A percentile compares a stretch with the other conserved stretches of the same genome.
Evolutionary conservation across 2,888 invertebrate genomes (phyloP).

Genomic region (Podabrus alpinus): DNA sequence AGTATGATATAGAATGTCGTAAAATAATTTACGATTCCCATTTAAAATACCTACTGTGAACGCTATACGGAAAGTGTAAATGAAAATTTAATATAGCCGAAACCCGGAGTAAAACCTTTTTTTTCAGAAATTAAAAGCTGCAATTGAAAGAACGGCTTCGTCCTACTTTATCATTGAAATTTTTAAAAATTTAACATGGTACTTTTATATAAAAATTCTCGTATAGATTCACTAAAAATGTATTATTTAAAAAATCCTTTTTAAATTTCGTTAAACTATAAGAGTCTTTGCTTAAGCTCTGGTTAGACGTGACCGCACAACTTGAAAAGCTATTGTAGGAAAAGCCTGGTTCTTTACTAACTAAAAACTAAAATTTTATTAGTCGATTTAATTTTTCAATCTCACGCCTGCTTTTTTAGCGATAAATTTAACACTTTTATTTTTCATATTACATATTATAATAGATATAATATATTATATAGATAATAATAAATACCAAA

Average conservation of each 20-base stretch:
- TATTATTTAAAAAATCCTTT: too few species aligned
- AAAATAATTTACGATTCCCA: slow-evolving; percentile 11
- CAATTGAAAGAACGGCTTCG: background rate
- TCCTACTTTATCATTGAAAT: background rate
- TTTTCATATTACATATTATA: too few species aligned
- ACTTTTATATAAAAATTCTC: background rate
- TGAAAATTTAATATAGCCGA: slow-evolving; percentile 8
- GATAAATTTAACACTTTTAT: background rate
- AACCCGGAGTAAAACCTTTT: background rate
- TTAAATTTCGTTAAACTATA: background rate
- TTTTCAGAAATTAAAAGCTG: background rate
- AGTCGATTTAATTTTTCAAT: background rate
- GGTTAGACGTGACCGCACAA: background rate
- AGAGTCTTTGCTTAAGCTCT: background rate
- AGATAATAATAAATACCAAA: too few species aligned
- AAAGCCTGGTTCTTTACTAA: background rate
- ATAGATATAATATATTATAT: too few species aligned
- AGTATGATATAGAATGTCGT: background rate
- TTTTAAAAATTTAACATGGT: background rate
- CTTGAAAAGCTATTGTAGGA: background rate
- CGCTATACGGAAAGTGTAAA: slow-evolving; percentile 1
- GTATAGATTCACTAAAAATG: background rate
- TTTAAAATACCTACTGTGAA: background rate
- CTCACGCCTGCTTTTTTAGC: background rate
- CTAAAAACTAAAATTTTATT: background rate